Evolutionary conservation across 2,113 vertebrate genomes (phyloP), one percentile per base, ranked within the genome.

Genomic region (Python bivittatus): DNA sequence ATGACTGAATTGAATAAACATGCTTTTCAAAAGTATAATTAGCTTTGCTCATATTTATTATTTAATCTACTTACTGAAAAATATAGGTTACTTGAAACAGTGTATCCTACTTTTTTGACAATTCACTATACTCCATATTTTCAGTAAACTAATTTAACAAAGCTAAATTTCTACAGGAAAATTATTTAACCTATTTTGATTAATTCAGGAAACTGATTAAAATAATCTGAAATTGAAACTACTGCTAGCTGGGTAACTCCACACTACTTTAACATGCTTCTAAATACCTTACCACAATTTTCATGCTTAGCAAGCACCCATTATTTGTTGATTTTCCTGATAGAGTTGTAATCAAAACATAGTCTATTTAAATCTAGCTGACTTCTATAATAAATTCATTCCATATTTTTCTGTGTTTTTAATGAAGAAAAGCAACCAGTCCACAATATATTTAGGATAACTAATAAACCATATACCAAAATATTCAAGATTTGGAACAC

Each of bases 191-290:
- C 53, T 64, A 92, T 92, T 91, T 91, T 92, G 94, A 88, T 94
- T 95, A 93, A 88, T 5, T 92, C 20, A 33, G 85, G 85, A 95
- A 97, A 95, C 38, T 90, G 48, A 95, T 92, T 92, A 95, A 3
- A 0, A 94, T 92, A 95, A 95, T 94, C 1, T 91, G 90, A 97
- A 92, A 88, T 94, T 93, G 93, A 95, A 97, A 95, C 90, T 92
- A 42, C 87, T 86, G 17, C 33, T 79, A 33, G 72, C 22, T 0
- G 2, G 7, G 2, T 22, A 79, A 79, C 42, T 79, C 20, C 17
- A 79, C 38, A 79, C 72, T 57, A 57, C 56, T 57, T 57, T 57
- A 57, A 57, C 20, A 58, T 58, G 17, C 57, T 58, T 58, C 57
- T 23, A 72, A 60, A 60, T 57, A 89, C 3, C 4, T 7, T 94